These are phyloP conservation scores for Epistrophe eligans DNA, from an alignment of 2,888 invertebrate species.

Conservation along the genomic window DNA sequence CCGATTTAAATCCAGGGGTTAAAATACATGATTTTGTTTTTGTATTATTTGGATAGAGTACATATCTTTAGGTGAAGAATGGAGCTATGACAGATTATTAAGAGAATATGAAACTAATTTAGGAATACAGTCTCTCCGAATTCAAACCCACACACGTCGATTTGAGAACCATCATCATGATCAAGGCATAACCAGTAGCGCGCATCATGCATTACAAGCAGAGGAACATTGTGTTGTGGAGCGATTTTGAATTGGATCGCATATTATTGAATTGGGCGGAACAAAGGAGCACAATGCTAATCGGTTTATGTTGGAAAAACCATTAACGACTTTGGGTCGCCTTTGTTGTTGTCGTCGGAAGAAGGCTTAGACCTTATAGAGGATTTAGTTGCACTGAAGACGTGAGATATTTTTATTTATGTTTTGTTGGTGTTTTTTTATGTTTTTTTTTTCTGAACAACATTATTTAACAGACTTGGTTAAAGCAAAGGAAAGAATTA, in stretches of 20 bases:
- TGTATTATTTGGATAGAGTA: slow-evolving; percentile 34
- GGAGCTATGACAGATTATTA: slow-evolving; percentile 53
- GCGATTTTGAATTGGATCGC: slow-evolving; percentile 72
- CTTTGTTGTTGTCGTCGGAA: slow-evolving; percentile 45
- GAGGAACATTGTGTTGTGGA: slow-evolving; percentile 71
- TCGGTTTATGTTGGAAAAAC: slow-evolving; percentile 74
- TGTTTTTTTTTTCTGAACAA: slow-evolving; percentile 37
- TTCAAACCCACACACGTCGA: slow-evolving; percentile 73
- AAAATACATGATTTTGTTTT: not conserved
- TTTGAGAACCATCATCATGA: not conserved
- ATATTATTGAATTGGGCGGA: slow-evolving; percentile 70
- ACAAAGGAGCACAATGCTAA: slow-evolving; percentile 64
- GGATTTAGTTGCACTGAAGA: slow-evolving; percentile 37
- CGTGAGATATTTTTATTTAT: slow-evolving; percentile 41
- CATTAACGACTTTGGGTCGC: slow-evolving; percentile 61
- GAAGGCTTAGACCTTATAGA: slow-evolving; percentile 45
- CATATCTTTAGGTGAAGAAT: slow-evolving; percentile 29
- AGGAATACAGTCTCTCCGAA: slow-evolving; percentile 44
- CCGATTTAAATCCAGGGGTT: slow-evolving; percentile 46
- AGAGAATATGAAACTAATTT: slow-evolving; percentile 53
- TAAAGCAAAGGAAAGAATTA: not conserved
- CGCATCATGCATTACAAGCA: slow-evolving; percentile 67
- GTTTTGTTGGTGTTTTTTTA: slow-evolving; percentile 27
- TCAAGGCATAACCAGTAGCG: slow-evolving; percentile 70
- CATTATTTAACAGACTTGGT: slow-evolving; percentile 20